phyloP scores from a whole-genome alignment of 2,113 vertebrate genomes.

The Dicerorhinus sumatrensis region DNA sequence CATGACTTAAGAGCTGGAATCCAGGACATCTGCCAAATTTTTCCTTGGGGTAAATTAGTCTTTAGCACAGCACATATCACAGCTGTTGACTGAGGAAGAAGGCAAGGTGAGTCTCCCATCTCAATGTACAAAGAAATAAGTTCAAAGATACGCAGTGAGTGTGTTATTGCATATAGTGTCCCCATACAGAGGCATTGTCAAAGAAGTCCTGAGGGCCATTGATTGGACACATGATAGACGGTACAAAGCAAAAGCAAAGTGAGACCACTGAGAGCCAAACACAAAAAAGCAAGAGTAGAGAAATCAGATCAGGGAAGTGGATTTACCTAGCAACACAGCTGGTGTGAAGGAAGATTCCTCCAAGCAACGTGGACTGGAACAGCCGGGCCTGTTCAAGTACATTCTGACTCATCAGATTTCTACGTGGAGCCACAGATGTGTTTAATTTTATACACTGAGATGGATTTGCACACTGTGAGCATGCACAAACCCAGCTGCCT shows the following conservation, averaged over 20 bases:
- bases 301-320: background rate
- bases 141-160: background rate
- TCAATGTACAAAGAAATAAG: background rate
- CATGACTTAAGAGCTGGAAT: background rate
- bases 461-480: background rate
- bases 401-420: slow-evolving; percentile 70
- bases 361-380: background rate
- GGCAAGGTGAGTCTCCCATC: background rate
- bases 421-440: slow-evolving; percentile 65
- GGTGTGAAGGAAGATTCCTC: slow-evolving; percentile 1
- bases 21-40: background rate
- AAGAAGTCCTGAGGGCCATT: background rate
- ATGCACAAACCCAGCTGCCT: slow-evolving; percentile 50
- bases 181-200: background rate
- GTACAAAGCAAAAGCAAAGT: background rate
- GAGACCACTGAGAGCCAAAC: slow-evolving; percentile 34
- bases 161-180: background rate
- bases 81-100: background rate
- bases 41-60: background rate
- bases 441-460: slow-evolving; percentile 64
- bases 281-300: background rate
- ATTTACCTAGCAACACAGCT: slow-evolving; percentile 47
- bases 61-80: background rate
- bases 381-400: background rate
- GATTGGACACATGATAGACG: background rate